phyloP scores from a whole-genome alignment of 2,797 vertebrate genomes.

The Ammospiza maritima region DNA sequence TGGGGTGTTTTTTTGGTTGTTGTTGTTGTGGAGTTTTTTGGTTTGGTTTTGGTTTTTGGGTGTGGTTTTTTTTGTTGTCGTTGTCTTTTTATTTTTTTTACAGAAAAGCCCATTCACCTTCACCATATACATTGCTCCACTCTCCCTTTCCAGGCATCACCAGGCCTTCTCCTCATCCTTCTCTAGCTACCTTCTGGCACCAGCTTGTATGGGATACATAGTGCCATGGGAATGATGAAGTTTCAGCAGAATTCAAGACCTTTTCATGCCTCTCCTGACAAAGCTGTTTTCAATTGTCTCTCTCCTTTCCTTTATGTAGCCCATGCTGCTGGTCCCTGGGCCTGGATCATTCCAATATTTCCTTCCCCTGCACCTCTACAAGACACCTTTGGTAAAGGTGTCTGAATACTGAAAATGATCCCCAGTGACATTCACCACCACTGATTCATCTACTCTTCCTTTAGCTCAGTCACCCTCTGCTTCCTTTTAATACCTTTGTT shows the following conservation, averaged over 20 bases:
- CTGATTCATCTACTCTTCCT: neutral
- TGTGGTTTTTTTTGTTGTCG: too few species aligned
- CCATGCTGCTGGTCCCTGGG: neutral
- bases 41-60: too few species aligned
- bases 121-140: neutral
- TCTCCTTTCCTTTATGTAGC: fast-evolving
- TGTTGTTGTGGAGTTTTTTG: neutral
- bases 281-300: neutral
- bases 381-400: neutral
- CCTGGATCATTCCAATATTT: neutral
- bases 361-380: neutral
- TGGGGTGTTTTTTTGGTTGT: neutral
- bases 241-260: neutral
- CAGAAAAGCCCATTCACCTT: neutral
- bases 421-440: neutral
- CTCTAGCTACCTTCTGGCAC: neutral
- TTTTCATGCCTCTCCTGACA: neutral
- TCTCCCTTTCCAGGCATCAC: neutral
- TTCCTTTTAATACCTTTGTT: neutral
- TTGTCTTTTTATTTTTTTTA: neutral
- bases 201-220: neutral
- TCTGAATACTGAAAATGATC: neutral
- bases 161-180: neutral
- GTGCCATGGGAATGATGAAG: neutral
- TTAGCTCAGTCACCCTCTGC: neutral